phyloP scores from a whole-genome alignment of 2,113 vertebrate species.

The Aldabrachelys gigantea region DNA sequence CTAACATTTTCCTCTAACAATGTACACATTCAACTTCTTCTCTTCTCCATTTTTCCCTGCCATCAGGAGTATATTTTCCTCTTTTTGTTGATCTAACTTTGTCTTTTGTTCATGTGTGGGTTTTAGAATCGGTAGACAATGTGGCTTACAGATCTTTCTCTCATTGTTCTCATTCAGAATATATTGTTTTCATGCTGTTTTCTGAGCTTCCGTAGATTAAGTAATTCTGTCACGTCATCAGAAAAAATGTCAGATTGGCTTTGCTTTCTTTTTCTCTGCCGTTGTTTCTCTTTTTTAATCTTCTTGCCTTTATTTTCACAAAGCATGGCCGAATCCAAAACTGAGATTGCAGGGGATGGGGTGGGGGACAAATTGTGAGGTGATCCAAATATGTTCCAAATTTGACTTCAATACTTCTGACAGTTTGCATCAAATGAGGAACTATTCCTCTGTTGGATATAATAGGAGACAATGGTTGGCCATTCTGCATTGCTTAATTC shows the following conservation, averaged over 20 bases:
- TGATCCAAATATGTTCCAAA: background rate
- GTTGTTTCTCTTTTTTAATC: background rate
- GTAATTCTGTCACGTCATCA: background rate
- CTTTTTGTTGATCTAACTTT: background rate
- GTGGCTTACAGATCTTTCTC: background rate
- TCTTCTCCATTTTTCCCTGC: fast-evolving
- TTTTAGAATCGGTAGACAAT: background rate
- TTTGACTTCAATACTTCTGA: background rate
- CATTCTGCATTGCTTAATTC: background rate
- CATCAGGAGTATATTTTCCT: background rate
- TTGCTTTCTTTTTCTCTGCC: background rate
- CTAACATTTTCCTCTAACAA: background rate
- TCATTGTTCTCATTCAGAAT: background rate
- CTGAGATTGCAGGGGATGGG: background rate
- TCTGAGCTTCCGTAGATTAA: background rate
- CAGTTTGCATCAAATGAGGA: fast-evolving
- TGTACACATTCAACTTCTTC: background rate
- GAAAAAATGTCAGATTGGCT: background rate
- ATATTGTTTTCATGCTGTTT: background rate
- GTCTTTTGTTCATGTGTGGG: background rate
- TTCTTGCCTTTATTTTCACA: background rate
- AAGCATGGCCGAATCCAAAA: background rate
- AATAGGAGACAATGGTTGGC: background rate
- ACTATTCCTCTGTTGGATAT: background rate
- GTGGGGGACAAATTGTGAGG: background rate